phyloP scores from a whole-genome alignment of 2,888 invertebrate species.

The Rotaria macrura region DNA sequence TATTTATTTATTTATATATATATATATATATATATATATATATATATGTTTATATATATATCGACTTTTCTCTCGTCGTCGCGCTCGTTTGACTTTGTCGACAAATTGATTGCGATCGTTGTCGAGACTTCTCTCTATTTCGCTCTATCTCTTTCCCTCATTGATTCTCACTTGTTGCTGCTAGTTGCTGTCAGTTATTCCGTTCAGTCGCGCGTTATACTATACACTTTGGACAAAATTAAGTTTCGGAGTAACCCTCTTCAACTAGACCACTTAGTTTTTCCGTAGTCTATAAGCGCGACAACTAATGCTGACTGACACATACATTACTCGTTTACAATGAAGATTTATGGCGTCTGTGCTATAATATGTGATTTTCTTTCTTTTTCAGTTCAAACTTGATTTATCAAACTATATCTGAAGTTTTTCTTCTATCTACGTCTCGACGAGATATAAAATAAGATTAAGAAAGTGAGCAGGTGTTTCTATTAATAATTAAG shows the following conservation, averaged over 20 bases:
- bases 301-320: background rate
- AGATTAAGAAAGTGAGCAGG: background rate
- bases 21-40: background rate
- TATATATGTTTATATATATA: background rate
- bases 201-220: background rate
- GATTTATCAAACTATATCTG: background rate
- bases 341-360: background rate
- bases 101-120: conserved; percentile 8
- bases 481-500: background rate
- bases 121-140: background rate
- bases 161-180: background rate
- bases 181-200: background rate
- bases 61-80: background rate
- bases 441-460: background rate
- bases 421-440: background rate
- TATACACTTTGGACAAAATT: background rate
- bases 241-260: background rate
- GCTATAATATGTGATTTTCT: background rate
- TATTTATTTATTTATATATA: background rate
- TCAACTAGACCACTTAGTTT: background rate
- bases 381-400: background rate
- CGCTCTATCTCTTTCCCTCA: background rate
- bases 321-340: background rate
- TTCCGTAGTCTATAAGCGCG: background rate
- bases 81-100: conserved; percentile 3